These are phyloP conservation scores for Papio anubis DNA, from an alignment of 2,113 vertebrate genomes.

Conservation along the genomic window DNA sequence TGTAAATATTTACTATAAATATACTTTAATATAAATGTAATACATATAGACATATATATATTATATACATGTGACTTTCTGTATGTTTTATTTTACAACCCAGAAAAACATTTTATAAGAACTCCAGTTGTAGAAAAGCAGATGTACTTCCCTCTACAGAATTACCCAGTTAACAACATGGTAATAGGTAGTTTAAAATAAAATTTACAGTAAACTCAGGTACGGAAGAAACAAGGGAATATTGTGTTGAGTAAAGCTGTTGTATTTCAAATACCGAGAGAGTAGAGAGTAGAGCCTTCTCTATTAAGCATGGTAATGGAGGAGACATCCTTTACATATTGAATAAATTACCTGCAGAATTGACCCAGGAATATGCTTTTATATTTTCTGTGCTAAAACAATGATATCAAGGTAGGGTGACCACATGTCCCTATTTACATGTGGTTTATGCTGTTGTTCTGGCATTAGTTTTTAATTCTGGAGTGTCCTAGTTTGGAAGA, in stretches of 20 bases:
- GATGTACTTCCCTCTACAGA: conserved; percentile 77
- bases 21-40: no score
- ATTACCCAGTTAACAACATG: conserved; percentile 85
- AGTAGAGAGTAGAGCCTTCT: not conserved
- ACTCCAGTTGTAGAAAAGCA: conserved; percentile 66
- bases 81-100: conserved; percentile 63
- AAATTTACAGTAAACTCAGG: not conserved
- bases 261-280: not conserved
- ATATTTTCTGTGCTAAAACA: not conserved
- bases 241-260: not conserved
- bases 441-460: not conserved
- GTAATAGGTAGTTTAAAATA: conserved; percentile 79
- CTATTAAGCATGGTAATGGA: not conserved
- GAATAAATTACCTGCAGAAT: not conserved
- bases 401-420: not conserved
- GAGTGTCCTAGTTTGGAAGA: not conserved
- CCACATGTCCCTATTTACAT: not conserved
- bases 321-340: not conserved
- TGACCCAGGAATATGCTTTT: not conserved
- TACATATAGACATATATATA: no score
- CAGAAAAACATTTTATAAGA: conserved; percentile 51
- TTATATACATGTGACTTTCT: not conserved
- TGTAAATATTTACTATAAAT: no score
- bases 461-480: conserved; percentile 9
- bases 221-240: not conserved